phyloP scores from a whole-genome alignment of 1,140 invertebrate species.

The Pteromalus puparum region DNA sequence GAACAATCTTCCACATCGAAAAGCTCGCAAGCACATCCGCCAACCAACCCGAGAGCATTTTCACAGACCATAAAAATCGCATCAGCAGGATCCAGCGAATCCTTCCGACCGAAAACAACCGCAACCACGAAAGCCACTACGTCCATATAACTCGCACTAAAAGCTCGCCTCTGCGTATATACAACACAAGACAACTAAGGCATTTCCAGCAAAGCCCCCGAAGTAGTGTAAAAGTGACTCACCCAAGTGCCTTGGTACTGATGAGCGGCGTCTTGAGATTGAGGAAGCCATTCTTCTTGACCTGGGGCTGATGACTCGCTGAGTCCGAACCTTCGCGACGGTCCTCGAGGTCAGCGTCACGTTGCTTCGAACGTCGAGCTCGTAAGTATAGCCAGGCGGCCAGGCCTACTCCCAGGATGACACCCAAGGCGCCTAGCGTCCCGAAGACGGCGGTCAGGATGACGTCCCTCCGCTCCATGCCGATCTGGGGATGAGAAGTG shows the following conservation, averaged over 20 bases:
- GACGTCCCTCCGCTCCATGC: slow-evolving; percentile 75
- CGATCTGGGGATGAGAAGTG: slow-evolving; percentile 62
- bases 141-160: neutral
- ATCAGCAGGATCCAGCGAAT: neutral
- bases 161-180: neutral
- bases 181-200: neutral
- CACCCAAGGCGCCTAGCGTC: slow-evolving; percentile 71
- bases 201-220: neutral
- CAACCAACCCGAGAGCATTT: too few relatives aligned
- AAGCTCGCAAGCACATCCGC: too few relatives aligned
- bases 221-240: slow-evolving; percentile 61
- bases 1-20: too few relatives aligned
- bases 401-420: slow-evolving; percentile 72
- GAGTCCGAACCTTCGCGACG: slow-evolving; percentile 60
- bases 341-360: slow-evolving; percentile 67
- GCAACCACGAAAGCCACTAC: neutral
- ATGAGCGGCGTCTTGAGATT: slow-evolving; percentile 87
- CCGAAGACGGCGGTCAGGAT: slow-evolving; percentile 75
- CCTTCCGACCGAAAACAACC: neutral
- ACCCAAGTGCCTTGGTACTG: slow-evolving; percentile 80
- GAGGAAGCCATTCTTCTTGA: slow-evolving; percentile 78
- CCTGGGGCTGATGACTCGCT: slow-evolving; percentile 54
- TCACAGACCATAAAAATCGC: neutral
- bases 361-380: slow-evolving; percentile 69
- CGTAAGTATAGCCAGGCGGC: slow-evolving; percentile 73